phyloP scores from a whole-genome alignment of 2,113 vertebrate species.

The Nibea coibor region DNA sequence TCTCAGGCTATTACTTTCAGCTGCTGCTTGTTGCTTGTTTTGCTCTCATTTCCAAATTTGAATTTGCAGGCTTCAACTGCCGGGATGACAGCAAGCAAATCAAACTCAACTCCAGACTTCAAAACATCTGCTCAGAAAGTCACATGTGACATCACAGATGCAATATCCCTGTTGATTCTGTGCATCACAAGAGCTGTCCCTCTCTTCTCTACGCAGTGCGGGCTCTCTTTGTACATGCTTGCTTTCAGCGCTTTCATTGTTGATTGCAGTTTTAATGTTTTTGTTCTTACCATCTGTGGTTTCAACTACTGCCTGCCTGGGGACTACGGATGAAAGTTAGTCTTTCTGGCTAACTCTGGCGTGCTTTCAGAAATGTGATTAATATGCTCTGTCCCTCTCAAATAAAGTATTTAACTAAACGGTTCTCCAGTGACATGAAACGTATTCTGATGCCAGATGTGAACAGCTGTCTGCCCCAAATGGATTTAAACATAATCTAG shows the following conservation, averaged over 20 bases:
- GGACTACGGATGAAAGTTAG: too few species aligned
- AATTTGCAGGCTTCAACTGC: conserved; percentile 4
- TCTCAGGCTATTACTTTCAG: background rate
- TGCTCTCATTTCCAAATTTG: background rate
- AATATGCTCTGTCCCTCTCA: too few species aligned
- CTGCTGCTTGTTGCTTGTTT: background rate
- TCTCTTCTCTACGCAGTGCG: too few species aligned
- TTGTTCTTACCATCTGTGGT: too few species aligned
- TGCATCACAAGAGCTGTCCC: too few species aligned
- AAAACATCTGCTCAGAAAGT: conserved; percentile 33
- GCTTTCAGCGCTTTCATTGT: too few species aligned
- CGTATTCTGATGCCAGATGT: conserved; percentile 3
- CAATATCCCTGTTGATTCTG: background rate
- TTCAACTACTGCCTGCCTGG: too few species aligned
- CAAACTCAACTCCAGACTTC: conserved; percentile 2
- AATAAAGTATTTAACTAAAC: too few species aligned
- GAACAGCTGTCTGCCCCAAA: conserved; percentile 28
- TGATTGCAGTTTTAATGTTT: too few species aligned
- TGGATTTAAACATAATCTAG: conserved; percentile 31
- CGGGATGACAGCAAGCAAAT: conserved; percentile 26
- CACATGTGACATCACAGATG: conserved; percentile 16
- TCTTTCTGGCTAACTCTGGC: too few species aligned
- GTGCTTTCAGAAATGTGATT: too few species aligned
- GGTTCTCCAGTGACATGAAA: conserved; percentile 4
- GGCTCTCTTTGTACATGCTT: too few species aligned